phyloP scores from a whole-genome alignment of 2,113 vertebrate species.

The Columbina picui region DNA sequence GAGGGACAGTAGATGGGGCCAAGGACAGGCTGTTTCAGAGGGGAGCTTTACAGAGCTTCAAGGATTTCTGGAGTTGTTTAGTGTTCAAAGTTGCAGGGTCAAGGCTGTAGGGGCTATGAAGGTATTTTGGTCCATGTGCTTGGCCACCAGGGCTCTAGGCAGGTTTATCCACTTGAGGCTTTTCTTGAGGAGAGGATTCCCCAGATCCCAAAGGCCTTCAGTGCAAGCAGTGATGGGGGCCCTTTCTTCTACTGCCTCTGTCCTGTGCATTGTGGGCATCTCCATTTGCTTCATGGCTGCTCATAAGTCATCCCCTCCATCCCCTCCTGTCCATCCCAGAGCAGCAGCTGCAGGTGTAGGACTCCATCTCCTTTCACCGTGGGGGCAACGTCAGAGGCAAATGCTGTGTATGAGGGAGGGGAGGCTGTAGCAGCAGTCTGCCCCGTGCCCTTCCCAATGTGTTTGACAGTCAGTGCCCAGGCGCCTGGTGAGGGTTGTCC shows the following conservation, averaged over 20 bases:
- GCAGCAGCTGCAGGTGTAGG: neutral
- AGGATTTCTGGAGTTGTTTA: neutral
- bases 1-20: too few relatives aligned
- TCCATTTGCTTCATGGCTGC: neutral
- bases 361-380: neutral
- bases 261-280: neutral
- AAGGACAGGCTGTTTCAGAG: neutral
- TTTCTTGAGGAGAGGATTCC: neutral
- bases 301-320: neutral
- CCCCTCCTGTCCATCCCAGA: neutral
- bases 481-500: accelerated
- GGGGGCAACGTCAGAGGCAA: neutral
- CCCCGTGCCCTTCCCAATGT: neutral
- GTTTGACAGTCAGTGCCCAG: neutral
- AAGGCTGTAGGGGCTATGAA: neutral
- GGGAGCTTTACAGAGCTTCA: neutral
- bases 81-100: neutral
- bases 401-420: neutral
- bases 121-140: neutral
- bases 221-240: neutral
- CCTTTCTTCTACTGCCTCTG: neutral
- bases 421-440: neutral
- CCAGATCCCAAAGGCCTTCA: neutral
- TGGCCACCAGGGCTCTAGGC: neutral
- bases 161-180: neutral